Conservation (phyloP, 2,888 invertebrate species). For the Unio pictorum region DNA sequence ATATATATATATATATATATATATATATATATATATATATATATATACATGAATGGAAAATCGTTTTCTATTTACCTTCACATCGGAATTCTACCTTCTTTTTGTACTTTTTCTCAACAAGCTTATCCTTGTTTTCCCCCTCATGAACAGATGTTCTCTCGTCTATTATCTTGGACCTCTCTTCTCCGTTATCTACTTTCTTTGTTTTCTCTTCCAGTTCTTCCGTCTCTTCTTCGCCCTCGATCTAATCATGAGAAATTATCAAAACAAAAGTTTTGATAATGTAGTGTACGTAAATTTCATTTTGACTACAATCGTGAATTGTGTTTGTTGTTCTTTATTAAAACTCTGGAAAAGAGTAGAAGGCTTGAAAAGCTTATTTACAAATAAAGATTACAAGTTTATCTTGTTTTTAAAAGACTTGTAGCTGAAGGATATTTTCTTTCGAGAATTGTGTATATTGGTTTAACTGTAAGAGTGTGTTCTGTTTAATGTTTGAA, state of each 20-base stretch:
- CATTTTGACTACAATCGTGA: too few species aligned
- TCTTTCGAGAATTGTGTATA: too few species aligned
- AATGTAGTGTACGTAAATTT: background rate
- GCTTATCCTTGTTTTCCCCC: slow-evolving; percentile 20
- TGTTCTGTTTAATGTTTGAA: too few species aligned
- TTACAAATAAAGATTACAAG: too few species aligned
- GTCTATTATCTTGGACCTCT: slow-evolving; percentile 13
- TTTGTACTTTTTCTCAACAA: slow-evolving; percentile 48
- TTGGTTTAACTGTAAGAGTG: too few species aligned
- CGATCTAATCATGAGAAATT: slow-evolving; percentile 14
- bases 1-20: too few species aligned
- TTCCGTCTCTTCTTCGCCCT: slow-evolving; percentile 26
- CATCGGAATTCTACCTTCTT: slow-evolving; percentile 59
- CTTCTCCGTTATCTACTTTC: slow-evolving; percentile 31
- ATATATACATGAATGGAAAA: too few species aligned
- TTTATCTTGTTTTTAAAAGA: too few species aligned
- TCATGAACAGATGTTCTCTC: slow-evolving; percentile 13
- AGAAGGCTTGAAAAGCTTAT: too few species aligned
- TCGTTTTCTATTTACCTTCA: slow-evolving; percentile 35
- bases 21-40: too few species aligned
- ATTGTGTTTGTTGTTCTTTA: too few species aligned
- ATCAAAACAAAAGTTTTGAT: background rate
- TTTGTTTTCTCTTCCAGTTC: slow-evolving; percentile 34
- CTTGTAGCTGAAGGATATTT: too few species aligned
- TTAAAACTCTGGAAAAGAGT: background rate